phyloP scores from a whole-genome alignment of 2,888 invertebrate genomes.

The Mimachlamys varia region DNA sequence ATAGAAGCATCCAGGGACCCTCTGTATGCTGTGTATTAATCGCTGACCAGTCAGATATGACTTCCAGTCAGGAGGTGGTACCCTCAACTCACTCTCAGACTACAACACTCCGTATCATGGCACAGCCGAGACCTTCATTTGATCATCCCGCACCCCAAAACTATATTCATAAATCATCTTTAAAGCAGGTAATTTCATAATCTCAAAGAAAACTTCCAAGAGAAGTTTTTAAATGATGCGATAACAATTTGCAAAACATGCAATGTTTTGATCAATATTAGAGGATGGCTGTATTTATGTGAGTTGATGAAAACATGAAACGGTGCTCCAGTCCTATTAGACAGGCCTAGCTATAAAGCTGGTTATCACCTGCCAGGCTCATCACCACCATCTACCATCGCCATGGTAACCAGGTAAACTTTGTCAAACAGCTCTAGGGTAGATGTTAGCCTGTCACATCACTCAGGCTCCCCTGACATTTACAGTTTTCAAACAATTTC shows the following conservation, averaged over 20 bases:
- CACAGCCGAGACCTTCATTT: no score
- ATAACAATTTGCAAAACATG: constrained; percentile 27
- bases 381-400: constrained; percentile 3
- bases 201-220: not conserved
- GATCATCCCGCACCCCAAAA: not conserved
- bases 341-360: not conserved
- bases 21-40: not conserved
- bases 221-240: not conserved
- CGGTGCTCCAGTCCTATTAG: not conserved
- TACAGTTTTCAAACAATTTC: constrained; percentile 31
- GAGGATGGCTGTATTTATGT: constrained; percentile 20
- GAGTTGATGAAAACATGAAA: constrained; percentile 22
- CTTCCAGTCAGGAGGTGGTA: not conserved
- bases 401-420: constrained; percentile 24
- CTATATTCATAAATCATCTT: constrained; percentile 26
- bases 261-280: not conserved
- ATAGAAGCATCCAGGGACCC: not conserved
- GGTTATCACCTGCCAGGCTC: not conserved
- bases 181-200: not conserved
- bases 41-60: not conserved
- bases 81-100: not conserved
- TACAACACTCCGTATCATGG: no score
- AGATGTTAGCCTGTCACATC: not conserved
- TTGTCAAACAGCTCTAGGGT: constrained; percentile 10
- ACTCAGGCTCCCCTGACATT: constrained; percentile 27